phyloP scores from a whole-genome alignment of 2,797 vertebrate genomes.

The Sebastes cheni region DNA sequence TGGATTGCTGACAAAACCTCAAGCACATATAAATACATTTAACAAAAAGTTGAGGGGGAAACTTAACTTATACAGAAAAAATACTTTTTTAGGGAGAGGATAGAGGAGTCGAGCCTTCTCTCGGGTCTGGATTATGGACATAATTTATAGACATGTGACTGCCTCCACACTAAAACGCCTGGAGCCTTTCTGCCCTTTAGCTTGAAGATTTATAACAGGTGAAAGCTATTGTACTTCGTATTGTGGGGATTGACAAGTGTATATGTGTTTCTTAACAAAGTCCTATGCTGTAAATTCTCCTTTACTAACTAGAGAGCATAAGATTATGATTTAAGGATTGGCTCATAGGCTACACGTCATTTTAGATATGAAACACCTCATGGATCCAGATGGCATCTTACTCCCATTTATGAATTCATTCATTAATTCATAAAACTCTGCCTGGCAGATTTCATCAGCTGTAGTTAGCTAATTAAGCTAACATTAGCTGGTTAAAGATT shows the following conservation, averaged over 20 bases:
- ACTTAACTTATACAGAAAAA: not conserved
- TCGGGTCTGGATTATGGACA: conserved; percentile 10
- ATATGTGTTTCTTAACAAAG: not conserved
- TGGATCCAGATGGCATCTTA: not conserved
- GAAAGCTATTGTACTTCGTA: not conserved
- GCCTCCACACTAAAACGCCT: conserved; percentile 11
- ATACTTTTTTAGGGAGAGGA: not conserved
- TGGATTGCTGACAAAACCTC: not conserved
- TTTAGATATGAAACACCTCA: not conserved
- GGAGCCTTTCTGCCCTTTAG: not conserved
- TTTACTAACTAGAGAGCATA: not conserved
- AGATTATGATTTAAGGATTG: not conserved
- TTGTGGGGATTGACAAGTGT: not conserved
- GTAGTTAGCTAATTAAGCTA: not conserved
- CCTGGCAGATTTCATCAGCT: not conserved
- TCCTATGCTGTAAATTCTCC: not conserved
- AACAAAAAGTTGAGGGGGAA: not conserved
- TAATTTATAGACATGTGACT: conserved; percentile 6
- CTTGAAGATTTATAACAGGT: conserved; percentile 1
- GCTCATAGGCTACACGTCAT: not conserved
- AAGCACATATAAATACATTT: not conserved
- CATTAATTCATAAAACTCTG: not conserved
- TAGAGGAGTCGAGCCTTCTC: not conserved
- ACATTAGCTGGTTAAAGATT: not conserved
- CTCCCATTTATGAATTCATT: no score